Conservation (phyloP, 2,797 vertebrate genomes). For the Leptodactylus fallax region DNA sequence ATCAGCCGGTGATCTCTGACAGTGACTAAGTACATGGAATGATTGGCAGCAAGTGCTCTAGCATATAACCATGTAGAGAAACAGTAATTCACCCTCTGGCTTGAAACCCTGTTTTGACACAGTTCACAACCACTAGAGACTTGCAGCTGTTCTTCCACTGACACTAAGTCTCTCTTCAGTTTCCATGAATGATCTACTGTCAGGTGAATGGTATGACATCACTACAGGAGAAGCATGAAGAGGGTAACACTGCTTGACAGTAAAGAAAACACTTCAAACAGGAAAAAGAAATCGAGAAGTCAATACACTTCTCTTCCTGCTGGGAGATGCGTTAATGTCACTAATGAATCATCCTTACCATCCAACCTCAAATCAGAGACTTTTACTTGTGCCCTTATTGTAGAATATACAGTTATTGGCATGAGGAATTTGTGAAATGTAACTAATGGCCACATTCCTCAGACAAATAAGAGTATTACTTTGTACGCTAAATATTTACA, state of each 20-base stretch:
- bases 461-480: neutral
- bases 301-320: constrained; percentile 51
- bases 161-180: constrained; percentile 56
- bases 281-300: constrained; percentile 38
- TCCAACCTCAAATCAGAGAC: neutral
- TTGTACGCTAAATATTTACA: neutral
- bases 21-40: constrained; percentile 57
- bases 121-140: constrained; percentile 63
- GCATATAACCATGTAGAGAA: constrained; percentile 50
- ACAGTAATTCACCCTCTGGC: constrained; percentile 61
- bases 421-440: neutral
- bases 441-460: neutral
- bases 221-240: constrained; percentile 41
- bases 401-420: neutral
- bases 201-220: constrained; percentile 54
- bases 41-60: constrained; percentile 51
- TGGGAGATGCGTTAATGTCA: constrained; percentile 45
- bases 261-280: constrained; percentile 49
- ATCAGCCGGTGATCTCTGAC: constrained; percentile 56
- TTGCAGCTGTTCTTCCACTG: constrained; percentile 39
- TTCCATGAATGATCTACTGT: constrained; percentile 56
- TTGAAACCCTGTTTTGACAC: constrained; percentile 60
- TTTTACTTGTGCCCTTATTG: constrained; percentile 24
- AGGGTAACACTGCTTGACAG: constrained; percentile 49
- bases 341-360: constrained; percentile 53